Percentiles rank a stretch among this genome's conserved stretches.
Conservation (phyloP, 2,113 vertebrate species). For the Zootoca vivipara region DNA sequence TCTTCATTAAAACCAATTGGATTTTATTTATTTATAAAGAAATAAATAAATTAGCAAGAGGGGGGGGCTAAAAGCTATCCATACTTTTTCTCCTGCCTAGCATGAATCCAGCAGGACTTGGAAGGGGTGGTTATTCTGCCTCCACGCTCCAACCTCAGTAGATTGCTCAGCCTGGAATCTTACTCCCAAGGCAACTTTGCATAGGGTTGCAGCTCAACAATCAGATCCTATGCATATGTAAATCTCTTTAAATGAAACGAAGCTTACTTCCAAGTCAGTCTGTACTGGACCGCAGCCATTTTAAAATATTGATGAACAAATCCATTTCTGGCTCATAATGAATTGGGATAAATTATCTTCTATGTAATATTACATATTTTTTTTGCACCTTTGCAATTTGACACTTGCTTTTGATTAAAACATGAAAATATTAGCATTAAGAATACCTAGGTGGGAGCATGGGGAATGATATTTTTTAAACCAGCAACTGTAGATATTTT, state of each 20-base stretch:
- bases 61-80: no score
- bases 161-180: neutral
- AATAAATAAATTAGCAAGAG: no score
- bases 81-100: no score
- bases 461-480: no score
- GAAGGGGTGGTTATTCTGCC: no score
- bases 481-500: no score
- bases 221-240: neutral
- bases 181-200: neutral
- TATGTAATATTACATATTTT: neutral
- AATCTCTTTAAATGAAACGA: neutral
- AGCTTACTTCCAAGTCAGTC: neutral
- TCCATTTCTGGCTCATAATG: neutral
- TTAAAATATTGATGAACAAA: neutral
- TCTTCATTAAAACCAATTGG: no score
- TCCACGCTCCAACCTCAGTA: no score
- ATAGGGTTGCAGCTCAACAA: neutral
- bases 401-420: neutral
- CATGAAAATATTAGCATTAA: neutral
- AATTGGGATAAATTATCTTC: neutral
- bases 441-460: neutral
- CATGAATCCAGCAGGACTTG: no score
- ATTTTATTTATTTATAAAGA: no score
- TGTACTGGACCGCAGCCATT: neutral
- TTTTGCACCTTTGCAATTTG: neutral